A percentile compares a stretch with the other conserved stretches of the same genome.
phyloP scores from a whole-genome alignment of 2,888 invertebrate genomes.

The Horisme vitalbata region DNA sequence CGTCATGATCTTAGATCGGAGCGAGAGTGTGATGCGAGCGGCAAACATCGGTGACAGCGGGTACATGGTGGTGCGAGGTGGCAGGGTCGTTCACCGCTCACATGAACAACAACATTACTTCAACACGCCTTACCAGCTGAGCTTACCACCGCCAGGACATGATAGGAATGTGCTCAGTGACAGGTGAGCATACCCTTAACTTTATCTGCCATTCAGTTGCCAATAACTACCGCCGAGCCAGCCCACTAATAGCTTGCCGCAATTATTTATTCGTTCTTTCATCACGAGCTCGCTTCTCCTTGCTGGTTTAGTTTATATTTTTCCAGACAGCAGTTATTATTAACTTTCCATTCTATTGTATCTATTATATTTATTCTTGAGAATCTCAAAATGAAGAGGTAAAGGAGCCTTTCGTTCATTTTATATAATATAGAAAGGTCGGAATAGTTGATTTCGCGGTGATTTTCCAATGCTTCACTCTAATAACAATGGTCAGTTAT shows the following conservation, averaged over 20 bases:
- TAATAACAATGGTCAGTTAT: slow-evolving; percentile 3
- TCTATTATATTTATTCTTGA: too few species aligned
- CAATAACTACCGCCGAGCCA: too few species aligned
- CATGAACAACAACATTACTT: slow-evolving; percentile 99
- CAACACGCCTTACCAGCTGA: slow-evolving; percentile 98
- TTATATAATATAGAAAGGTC: slow-evolving; percentile 15
- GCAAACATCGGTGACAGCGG: slow-evolving; percentile 99
- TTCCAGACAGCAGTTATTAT: too few species aligned
- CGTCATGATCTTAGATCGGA: slow-evolving; percentile 95
- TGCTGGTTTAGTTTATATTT: too few species aligned
- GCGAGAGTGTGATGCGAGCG: slow-evolving; percentile 94
- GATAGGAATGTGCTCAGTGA: slow-evolving; percentile 94
- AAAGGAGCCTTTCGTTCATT: too few species aligned
- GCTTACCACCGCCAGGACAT: slow-evolving; percentile 95
- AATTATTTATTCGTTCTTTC: too few species aligned
- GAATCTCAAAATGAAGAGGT: too few species aligned
- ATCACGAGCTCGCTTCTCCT: too few species aligned
- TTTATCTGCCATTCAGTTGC: too few species aligned
- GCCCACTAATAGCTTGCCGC: too few species aligned
- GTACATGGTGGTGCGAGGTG: slow-evolving; percentile 94
- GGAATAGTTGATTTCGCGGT: slow-evolving; percentile 5
- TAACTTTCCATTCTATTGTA: too few species aligned
- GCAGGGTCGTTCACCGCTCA: slow-evolving; percentile 94
- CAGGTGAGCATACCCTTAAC: slow-evolving; percentile 78
- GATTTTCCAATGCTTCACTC: slow-evolving; percentile 5